Conservation (phyloP, 2,888 invertebrate species). For the Amphimallon solstitiale region DNA sequence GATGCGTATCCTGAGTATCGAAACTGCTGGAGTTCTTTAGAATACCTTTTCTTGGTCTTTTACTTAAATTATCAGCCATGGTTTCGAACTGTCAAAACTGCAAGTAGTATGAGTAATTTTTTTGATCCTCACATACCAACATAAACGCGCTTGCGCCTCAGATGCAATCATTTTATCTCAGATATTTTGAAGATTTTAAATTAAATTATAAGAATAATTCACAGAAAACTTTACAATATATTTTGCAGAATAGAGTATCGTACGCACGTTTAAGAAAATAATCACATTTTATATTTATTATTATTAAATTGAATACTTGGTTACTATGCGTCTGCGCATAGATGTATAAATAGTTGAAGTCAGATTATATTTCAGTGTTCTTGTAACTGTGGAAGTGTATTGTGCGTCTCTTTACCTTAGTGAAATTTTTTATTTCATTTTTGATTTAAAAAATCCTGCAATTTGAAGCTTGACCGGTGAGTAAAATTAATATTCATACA, state of each 20-base stretch:
- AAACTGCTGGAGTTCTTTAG: slow-evolving; percentile 92
- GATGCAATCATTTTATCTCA: background rate
- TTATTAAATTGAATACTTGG: slow-evolving; percentile 10
- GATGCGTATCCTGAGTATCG: slow-evolving; percentile 70
- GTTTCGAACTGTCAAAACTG: slow-evolving; percentile 40
- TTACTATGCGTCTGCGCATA: slow-evolving; percentile 43
- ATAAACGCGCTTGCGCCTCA: slow-evolving; percentile 12
- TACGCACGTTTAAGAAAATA: background rate
- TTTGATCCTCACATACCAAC: background rate
- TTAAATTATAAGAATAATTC: background rate
- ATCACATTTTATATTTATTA: background rate
- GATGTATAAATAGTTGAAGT: slow-evolving; percentile 41
- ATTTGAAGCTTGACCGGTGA: slow-evolving; percentile 27
- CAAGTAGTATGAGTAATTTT: slow-evolving; percentile 15
- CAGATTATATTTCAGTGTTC: slow-evolving; percentile 49
- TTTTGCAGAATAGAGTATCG: too few relatives aligned
- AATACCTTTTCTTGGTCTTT: slow-evolving; percentile 89
- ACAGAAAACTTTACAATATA: background rate
- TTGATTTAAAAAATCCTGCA: slow-evolving; percentile 3
- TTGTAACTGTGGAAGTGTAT: slow-evolving; percentile 16
- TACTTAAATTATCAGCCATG: slow-evolving; percentile 83
- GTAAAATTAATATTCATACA: background rate
- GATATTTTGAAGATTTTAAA: background rate
- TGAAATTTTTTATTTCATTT: slow-evolving; percentile 7
- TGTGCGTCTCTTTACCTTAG: slow-evolving; percentile 13